A percentile compares a stretch with the other conserved stretches of the same genome.
Evolutionary conservation across 2,113 vertebrate species (phyloP).

Genomic region (Corythaixoides concolor): DNA sequence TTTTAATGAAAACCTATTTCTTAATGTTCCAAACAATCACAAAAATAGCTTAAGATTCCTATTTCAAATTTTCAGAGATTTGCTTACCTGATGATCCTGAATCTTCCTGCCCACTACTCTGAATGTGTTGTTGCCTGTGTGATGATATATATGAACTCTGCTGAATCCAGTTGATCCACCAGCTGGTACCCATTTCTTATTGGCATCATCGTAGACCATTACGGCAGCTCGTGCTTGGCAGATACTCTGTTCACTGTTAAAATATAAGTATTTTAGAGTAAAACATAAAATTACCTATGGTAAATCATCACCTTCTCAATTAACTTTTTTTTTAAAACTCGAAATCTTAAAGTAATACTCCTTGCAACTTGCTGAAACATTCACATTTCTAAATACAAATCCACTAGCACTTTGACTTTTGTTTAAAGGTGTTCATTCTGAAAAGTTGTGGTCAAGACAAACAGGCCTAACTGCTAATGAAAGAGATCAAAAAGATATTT

Average conservation of each 20-base stretch:
- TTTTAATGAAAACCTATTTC: not conserved
- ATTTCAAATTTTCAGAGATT: not conserved
- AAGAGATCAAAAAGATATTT: not conserved
- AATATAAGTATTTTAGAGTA: constrained; percentile 12
- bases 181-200: constrained; percentile 98
- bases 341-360: not conserved
- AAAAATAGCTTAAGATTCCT: not conserved
- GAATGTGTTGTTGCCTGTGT: constrained; percentile 98
- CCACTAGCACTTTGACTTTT: not conserved
- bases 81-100: constrained; percentile 95
- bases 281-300: not conserved
- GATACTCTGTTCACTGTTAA: constrained; percentile 96
- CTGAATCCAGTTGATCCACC: constrained; percentile 97
- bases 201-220: constrained; percentile 98
- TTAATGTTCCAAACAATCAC: not conserved
- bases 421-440: not conserved
- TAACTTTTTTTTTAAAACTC: not conserved
- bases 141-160: constrained; percentile 98
- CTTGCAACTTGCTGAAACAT: not conserved
- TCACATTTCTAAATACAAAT: not conserved
- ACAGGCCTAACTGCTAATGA: not conserved
- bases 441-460: not conserved
- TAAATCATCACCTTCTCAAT: not conserved
- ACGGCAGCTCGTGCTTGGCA: constrained; percentile 98
- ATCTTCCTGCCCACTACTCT: constrained; percentile 98